phyloP scores from a whole-genome alignment of 2,797 vertebrate genomes.

The Schizopygopsis malacanthus region DNA sequence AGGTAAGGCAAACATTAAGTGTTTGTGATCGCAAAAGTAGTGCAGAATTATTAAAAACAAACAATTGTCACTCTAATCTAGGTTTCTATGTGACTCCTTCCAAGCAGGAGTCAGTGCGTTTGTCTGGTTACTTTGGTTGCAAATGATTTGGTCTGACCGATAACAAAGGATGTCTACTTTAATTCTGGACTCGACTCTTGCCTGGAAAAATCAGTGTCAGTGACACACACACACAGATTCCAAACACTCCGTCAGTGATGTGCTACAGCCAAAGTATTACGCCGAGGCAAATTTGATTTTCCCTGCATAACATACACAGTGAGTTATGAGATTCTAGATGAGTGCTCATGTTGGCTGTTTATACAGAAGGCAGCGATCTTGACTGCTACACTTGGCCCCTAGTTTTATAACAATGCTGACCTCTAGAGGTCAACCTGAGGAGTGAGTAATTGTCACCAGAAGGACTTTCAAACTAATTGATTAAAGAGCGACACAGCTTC shows the following conservation, averaged over 20 bases:
- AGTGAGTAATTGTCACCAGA: slow-evolving; percentile 10
- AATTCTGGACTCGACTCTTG: slow-evolving; percentile 52
- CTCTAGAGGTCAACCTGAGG: slow-evolving; percentile 61
- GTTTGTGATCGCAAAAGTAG: slow-evolving; percentile 21
- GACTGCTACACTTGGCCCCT: slow-evolving; percentile 3
- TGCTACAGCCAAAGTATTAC: slow-evolving; percentile 74
- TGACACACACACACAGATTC: slow-evolving; percentile 23
- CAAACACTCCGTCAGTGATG: slow-evolving; percentile 66
- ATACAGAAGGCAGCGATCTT: background rate
- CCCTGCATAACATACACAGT: slow-evolving; percentile 41
- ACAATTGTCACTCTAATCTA: slow-evolving; percentile 6
- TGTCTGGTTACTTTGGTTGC: slow-evolving; percentile 6
- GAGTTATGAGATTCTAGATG: slow-evolving; percentile 36
- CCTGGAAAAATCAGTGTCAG: slow-evolving; percentile 48
- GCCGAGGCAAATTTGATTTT: slow-evolving; percentile 38
- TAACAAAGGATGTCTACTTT: slow-evolving; percentile 14
- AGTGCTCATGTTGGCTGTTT: slow-evolving; percentile 40
- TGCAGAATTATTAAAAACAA: slow-evolving; percentile 20
- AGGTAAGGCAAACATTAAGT: background rate
- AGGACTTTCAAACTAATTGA: background rate
- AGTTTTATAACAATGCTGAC: slow-evolving; percentile 58
- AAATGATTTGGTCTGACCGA: background rate
- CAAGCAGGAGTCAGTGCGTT: slow-evolving; percentile 46
- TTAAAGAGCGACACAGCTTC: background rate
- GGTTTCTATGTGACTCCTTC: slow-evolving; percentile 7